These are phyloP conservation scores for Heliconius hermathena DNA, from an alignment of 1,140 invertebrate species.

Conservation along the genomic window DNA sequence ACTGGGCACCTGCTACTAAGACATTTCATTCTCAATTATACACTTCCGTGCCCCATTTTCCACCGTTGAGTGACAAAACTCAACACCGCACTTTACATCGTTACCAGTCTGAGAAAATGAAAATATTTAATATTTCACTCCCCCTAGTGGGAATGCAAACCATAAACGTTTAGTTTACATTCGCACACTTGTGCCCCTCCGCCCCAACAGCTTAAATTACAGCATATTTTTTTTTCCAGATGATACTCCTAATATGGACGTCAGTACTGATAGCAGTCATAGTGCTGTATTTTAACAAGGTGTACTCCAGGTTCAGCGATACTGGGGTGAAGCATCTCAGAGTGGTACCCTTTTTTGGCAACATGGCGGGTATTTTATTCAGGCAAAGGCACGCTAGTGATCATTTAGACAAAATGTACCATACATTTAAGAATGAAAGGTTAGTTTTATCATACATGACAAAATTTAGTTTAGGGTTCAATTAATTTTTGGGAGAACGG, in stretches of 20 bases:
- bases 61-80: no score
- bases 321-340: slow-evolving; percentile 44
- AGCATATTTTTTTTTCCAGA: slow-evolving; percentile 12
- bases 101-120: no score
- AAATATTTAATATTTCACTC: no score
- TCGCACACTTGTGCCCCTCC: no score
- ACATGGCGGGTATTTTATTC: slow-evolving; percentile 38
- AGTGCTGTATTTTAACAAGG: slow-evolving; percentile 40
- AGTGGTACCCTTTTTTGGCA: slow-evolving; percentile 46
- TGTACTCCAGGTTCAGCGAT: slow-evolving; percentile 47
- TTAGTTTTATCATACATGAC: slow-evolving; percentile 20
- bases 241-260: slow-evolving; percentile 46
- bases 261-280: slow-evolving; percentile 35
- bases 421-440: slow-evolving; percentile 48
- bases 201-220: no score
- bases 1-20: no score
- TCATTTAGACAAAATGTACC: slow-evolving; percentile 40
- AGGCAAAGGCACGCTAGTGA: slow-evolving; percentile 37
- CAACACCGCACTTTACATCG: no score
- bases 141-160: no score
- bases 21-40: no score
- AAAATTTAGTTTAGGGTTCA: neutral
- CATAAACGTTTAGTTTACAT: no score
- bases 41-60: no score
- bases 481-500: no score